phyloP scores from a whole-genome alignment of 2,113 vertebrate species.

The Ceyx margarethae region DNA sequence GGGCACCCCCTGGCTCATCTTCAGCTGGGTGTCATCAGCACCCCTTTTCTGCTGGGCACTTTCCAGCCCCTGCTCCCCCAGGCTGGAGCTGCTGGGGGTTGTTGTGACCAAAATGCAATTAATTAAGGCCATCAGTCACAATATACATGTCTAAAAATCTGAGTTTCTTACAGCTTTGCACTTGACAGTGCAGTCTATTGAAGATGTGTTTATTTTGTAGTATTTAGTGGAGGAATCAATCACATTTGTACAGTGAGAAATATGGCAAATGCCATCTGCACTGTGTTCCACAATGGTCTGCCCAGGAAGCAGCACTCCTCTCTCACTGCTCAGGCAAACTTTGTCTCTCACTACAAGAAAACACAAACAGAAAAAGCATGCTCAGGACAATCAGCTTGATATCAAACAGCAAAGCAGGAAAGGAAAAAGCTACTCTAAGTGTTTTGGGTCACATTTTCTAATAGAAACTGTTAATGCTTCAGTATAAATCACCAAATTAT shows the following conservation, averaged over 20 bases:
- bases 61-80: no score
- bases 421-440: background rate
- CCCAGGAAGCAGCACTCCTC: slow-evolving; percentile 86
- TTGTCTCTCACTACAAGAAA: slow-evolving; percentile 83
- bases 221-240: slow-evolving; percentile 84
- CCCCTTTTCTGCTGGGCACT: no score
- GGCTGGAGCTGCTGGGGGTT: no score
- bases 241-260: slow-evolving; percentile 81
- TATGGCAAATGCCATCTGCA: slow-evolving; percentile 81
- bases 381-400: background rate
- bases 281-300: slow-evolving; percentile 88
- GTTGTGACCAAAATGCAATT: no score
- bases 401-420: background rate
- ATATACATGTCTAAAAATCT: background rate
- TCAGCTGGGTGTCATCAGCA: no score
- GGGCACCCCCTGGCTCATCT: no score
- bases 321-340: slow-evolving; percentile 86
- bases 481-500: background rate
- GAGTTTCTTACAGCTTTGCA: slow-evolving; percentile 83
- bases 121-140: background rate
- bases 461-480: background rate
- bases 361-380: background rate
- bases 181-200: slow-evolving; percentile 83
- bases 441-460: background rate
- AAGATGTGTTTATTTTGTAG: slow-evolving; percentile 81